Percentiles rank a stretch among this genome's conserved stretches.
These are phyloP conservation scores for Glaucomys volans DNA, from an alignment of 2,113 vertebrate species.

Conservation along the genomic window DNA sequence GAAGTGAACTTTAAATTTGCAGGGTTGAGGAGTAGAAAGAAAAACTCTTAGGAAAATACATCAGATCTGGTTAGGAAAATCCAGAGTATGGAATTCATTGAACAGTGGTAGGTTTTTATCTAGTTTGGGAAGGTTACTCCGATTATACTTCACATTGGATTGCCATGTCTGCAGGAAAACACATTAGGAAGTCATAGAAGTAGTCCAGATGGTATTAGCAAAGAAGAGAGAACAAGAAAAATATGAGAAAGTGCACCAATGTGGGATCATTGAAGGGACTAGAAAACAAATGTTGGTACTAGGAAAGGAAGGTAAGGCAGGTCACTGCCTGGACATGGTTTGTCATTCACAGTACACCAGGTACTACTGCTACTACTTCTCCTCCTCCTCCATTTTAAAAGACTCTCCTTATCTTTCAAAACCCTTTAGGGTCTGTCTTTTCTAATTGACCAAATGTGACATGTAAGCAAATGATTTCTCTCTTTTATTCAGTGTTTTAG, in stretches of 20 bases:
- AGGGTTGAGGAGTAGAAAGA: background rate
- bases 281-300: background rate
- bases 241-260: background rate
- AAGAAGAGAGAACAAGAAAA: background rate
- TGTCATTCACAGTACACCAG: background rate
- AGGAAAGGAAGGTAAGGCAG: background rate
- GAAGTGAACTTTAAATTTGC: background rate
- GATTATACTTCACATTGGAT: background rate
- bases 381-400: background rate
- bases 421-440: background rate
- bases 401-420: background rate
- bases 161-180: background rate
- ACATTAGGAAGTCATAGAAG: background rate
- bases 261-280: background rate
- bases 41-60: background rate
- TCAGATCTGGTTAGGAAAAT: background rate
- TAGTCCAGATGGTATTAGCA: background rate
- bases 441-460: background rate
- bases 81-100: background rate
- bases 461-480: background rate
- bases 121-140: background rate
- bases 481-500: background rate
- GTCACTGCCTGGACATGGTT: too few relatives aligned
- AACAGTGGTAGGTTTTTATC: background rate
- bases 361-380: background rate